Base-by-base conservation (phyloP, 1,140 invertebrate genomes). In the Monomorium pharaonis region DNA sequence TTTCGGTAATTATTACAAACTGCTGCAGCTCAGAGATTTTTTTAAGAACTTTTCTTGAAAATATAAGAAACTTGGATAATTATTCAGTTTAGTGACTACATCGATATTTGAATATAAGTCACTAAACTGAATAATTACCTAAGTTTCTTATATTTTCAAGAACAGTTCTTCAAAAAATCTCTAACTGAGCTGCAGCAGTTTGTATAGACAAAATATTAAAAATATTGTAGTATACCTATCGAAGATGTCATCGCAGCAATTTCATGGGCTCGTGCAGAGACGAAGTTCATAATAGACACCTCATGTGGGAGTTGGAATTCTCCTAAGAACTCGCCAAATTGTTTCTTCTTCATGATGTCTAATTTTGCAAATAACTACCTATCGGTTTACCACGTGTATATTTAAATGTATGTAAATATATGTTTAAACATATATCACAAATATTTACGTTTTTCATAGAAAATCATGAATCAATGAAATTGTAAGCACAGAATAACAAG, bases 241-340 rank as follows among this genome's bases (percentile, higher is more conserved):
- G 95, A 95, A 93, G 96, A 95, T 76, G 96, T 96, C 95, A 97
- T 96, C 69, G 96, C 95, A 72, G 96, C 94, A 44, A 97, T 97
- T 96, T 97, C 97, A 90, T 95, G 94, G 51, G 96, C 96, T 93
- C 97, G 95, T 30, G 97, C 96, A 21, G 96, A 94, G 42, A 96
- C 95, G 91, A 97, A 96, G 92, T 96, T 96, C 67, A 96, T 93
- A 88, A 96, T 95, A 80, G 95, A 94, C 16, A 95, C 95, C 37
- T 96, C 94, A 86, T 92, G 89, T 4, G 96, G 96, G 12, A 96
- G 89, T 91, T 96, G 94, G 0, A 90, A 84, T 12, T 96, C 96
- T 84, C 96, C 96, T 60, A 96, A 91, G 33, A 94, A 93, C 65
- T 95, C 93, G 90, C 96, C 96, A 89, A 95, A 95, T 85, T 95